These are phyloP conservation scores for Nematostella vectensis DNA, from an alignment of 92 coral and sea anemone genomes.

Conservation along the genomic window DNA sequence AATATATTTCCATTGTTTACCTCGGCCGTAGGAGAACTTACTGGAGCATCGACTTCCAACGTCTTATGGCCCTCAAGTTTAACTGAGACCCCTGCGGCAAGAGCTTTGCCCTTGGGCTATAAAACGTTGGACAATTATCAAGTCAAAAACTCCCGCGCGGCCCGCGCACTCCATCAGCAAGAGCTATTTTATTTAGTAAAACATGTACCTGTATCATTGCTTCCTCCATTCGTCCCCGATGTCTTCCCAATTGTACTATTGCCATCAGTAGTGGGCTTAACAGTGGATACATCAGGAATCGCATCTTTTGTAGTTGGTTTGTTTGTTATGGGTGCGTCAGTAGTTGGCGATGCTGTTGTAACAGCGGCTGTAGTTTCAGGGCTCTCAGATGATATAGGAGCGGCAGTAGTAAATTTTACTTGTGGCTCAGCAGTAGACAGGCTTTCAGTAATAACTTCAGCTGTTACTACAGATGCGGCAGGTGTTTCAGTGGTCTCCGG, in stretches of 20 bases:
- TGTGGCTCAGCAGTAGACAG: not conserved
- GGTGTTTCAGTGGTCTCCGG: not conserved
- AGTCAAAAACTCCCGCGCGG: too few species aligned
- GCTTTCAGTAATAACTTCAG: too few species aligned
- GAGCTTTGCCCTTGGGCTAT: too few species aligned
- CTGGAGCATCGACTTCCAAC: too few species aligned
- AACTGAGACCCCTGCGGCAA: too few species aligned
- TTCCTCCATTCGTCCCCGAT: constrained; percentile 13
- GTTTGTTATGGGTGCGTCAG: not conserved
- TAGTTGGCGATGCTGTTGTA: constrained; percentile 1
- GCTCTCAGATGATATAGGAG: not conserved
- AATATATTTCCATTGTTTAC: too few species aligned
- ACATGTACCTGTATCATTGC: constrained; percentile 16
- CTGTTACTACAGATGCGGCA: too few species aligned
- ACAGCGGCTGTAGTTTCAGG: constrained; percentile 4
- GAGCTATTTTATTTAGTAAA: too few species aligned
- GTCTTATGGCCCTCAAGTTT: too few species aligned
- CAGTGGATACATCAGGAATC: not conserved
- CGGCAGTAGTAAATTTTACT: not conserved
- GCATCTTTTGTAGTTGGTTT: constrained; percentile 8
- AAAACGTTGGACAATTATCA: too few species aligned
- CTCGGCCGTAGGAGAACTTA: too few species aligned
- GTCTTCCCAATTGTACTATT: constrained; percentile 28
- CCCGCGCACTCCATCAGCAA: too few species aligned
- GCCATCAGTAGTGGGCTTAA: constrained; percentile 4